Base-by-base conservation (phyloP, 1,140 invertebrate species). In the Pectinophora gossypiella region DNA sequence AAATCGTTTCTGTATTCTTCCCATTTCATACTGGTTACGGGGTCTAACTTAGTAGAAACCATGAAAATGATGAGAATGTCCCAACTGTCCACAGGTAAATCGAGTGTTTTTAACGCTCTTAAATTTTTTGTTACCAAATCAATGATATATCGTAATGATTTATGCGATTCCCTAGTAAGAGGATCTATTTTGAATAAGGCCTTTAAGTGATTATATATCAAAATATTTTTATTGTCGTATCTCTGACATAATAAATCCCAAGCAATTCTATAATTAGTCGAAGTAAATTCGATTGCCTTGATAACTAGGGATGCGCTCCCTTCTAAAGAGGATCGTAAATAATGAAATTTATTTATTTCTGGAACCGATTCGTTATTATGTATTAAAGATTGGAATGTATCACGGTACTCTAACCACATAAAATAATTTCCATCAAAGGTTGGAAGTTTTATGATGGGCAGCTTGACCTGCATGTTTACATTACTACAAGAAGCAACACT, bases 311-410 rank as follows among this genome's bases (percentile, higher is more conserved):
- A 16, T 19, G 56, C 56, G 7, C 23, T 35, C 0, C 44, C 52
- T 10, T 32, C 16, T 12, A 57, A 19, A 0, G 42, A 23, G 3
- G 51, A 10, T 27, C 43, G 36, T 32, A 57, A 36, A 38, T 57
- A 56, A 19, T 57, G 56, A 15, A 57, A 56, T 49, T 57, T 57
- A 9, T 48, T 36, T 23, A 59, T 48, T n/a, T n/a, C n/a, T n/a
- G n/a, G n/a, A n/a, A n/a, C n/a, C n/a, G n/a, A n/a, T n/a, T n/a
- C n/a, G n/a, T n/a, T n/a, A n/a, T n/a, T n/a, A n/a, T n/a, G 42
- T 4, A 44, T 44, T 18, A 44, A 19, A 20, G 15, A 18, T 13
- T 44, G 15, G 19, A 44, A 44, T 5, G 42, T 44, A 20, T 44
- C 42, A 19, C 19, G 15, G 19, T 18, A 44, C 19, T 44, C 42